These are phyloP conservation scores for Budorcas taxicolor DNA, from an alignment of 2,113 vertebrate genomes.

Conservation along the genomic window DNA sequence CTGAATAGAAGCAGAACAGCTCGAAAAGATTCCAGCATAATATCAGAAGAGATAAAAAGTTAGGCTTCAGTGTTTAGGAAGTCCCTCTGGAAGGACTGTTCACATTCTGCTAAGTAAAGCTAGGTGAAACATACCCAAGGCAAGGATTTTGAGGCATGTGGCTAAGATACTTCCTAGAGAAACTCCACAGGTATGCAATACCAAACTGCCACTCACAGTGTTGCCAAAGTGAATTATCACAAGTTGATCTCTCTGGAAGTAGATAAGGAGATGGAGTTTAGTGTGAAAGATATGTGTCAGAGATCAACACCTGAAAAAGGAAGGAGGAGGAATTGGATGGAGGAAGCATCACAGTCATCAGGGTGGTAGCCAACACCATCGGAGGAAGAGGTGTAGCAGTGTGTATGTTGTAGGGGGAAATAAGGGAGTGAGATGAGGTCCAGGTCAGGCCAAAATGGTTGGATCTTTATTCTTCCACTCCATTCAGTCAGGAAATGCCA, in stretches of 20 bases:
- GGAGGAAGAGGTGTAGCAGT: neutral
- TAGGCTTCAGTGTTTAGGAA: neutral
- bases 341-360: neutral
- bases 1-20: neutral
- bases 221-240: neutral
- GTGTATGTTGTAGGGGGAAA: neutral
- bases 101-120: neutral
- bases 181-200: neutral
- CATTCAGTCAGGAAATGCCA: neutral
- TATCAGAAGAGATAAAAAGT: neutral
- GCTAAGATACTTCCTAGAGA: neutral
- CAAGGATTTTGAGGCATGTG: neutral
- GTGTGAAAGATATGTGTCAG: neutral
- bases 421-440: neutral
- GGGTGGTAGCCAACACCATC: neutral
- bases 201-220: neutral
- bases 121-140: neutral
- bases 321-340: neutral
- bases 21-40: neutral
- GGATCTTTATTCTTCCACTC: neutral
- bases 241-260: neutral
- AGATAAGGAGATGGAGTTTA: neutral
- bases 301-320: neutral
- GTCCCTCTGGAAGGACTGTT: neutral
- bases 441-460: neutral